Evolutionary conservation across 2,888 invertebrate genomes (phyloP).

Genomic region (Stenurella melanura): DNA sequence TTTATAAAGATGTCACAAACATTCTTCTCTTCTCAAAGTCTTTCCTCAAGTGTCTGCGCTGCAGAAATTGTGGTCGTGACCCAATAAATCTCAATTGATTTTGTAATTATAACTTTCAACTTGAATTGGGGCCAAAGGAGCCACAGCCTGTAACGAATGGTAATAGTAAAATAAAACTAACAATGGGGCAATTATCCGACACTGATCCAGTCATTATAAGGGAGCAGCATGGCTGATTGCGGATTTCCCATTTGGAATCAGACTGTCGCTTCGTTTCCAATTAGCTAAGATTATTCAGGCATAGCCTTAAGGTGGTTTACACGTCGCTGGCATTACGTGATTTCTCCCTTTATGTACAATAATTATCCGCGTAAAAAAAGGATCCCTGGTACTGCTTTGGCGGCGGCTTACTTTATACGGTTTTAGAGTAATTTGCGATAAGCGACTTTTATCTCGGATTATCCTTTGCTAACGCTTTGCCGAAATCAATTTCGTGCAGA

Average conservation of each 20-base stretch:
- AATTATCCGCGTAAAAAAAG: neutral
- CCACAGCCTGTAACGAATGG: neutral
- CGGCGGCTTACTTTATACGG: conserved; percentile 2
- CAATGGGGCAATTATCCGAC: conserved; percentile 51
- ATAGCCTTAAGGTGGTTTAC: conserved; percentile 29
- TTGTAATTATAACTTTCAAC: conserved; percentile 21
- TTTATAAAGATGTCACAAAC: neutral
- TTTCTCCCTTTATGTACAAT: conserved; percentile 21
- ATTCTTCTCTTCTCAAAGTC: neutral
- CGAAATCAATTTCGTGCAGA: conserved; percentile 2
- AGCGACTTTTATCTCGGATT: neutral
- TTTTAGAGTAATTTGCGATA: conserved; percentile 3
- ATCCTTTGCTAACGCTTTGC: neutral
- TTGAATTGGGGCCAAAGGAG: conserved; percentile 5
- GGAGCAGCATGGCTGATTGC: conserved; percentile 48
- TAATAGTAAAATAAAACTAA: conserved; percentile 44
- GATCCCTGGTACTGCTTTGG: neutral
- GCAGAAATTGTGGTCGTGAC: neutral
- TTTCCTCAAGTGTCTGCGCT: neutral
- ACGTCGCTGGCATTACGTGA: conserved; percentile 13
- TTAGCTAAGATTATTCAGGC: conserved; percentile 46
- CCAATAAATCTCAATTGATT: conserved; percentile 2
- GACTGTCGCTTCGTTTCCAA: conserved; percentile 42
- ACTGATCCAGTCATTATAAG: conserved; percentile 50
- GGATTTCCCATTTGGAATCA: conserved; percentile 51